These are phyloP conservation scores for Gymnocypris eckloni DNA, from an alignment of 2,797 vertebrate genomes.

Conservation along the genomic window DNA sequence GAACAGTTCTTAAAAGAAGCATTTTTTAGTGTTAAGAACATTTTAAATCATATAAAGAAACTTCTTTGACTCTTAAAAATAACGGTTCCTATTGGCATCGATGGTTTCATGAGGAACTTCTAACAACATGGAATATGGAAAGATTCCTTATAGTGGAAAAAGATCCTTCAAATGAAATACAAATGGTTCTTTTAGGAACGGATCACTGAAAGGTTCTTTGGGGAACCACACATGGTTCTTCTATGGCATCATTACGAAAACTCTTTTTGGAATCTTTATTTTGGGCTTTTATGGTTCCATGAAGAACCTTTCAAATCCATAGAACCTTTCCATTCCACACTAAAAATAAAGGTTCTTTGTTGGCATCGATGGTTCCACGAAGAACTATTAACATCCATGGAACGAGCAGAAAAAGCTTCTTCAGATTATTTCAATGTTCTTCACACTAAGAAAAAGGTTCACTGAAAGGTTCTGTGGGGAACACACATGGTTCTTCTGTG, in stretches of 20 bases:
- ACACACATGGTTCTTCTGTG: not conserved
- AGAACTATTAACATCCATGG: not conserved
- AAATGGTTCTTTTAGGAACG: too few species aligned
- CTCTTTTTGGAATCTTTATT: not conserved
- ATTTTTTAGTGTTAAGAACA: not conserved
- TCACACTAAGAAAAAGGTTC: not conserved
- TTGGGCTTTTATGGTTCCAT: not conserved
- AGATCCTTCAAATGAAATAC: not conserved
- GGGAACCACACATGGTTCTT: not conserved
- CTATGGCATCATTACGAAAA: too few species aligned
- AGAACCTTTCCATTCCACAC: not conserved
- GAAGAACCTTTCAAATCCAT: not conserved
- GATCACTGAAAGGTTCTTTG: not conserved
- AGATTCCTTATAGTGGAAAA: too few species aligned
- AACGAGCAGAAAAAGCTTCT: not conserved
- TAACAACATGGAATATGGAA: too few species aligned
- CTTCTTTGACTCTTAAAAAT: not conserved
- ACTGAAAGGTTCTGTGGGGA: not conserved
- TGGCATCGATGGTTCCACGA: not conserved
- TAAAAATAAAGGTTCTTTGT: not conserved
- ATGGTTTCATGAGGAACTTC: not conserved
- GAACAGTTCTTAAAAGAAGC: not conserved
- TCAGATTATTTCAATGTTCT: not conserved
- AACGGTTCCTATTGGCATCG: not conserved
- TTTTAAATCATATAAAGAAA: not conserved